Evolutionary conservation across 2,113 vertebrate genomes (phyloP).

Genomic region (Myotis davidii): DNA sequence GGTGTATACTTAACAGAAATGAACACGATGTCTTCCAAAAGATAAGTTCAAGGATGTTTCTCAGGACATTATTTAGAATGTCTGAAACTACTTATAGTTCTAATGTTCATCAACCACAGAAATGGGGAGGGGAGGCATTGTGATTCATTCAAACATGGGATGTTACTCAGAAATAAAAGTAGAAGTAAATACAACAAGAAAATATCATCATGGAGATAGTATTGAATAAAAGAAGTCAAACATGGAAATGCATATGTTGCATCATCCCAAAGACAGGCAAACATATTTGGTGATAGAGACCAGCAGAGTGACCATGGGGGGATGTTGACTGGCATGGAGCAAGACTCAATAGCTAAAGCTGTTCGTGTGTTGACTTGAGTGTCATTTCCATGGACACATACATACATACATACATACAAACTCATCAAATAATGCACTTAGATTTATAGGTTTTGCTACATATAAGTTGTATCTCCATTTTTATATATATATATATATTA

Average conservation of each 20-base stretch:
- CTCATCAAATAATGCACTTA: not conserved
- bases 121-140: not conserved
- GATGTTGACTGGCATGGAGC: not conserved
- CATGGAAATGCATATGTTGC: not conserved
- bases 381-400: not conserved
- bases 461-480: not conserved
- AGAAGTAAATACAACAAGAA: not conserved
- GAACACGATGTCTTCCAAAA: not conserved
- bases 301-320: not conserved
- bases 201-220: not conserved
- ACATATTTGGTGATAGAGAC: not conserved
- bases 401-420: too few species aligned
- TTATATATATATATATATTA: not conserved
- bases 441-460: not conserved
- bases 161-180: not conserved
- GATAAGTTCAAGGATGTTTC: not conserved
- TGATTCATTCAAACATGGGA: not conserved
- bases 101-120: not conserved
- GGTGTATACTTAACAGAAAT: not conserved
- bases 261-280: not conserved
- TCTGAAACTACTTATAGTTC: not conserved
- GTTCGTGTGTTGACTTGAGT: accelerated
- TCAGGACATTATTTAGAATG: not conserved
- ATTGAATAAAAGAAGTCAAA: not conserved
- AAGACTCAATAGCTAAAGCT: not conserved